These are phyloP conservation scores for Spilarctia lutea DNA, from an alignment of 2,888 invertebrate species.

Conservation along the genomic window DNA sequence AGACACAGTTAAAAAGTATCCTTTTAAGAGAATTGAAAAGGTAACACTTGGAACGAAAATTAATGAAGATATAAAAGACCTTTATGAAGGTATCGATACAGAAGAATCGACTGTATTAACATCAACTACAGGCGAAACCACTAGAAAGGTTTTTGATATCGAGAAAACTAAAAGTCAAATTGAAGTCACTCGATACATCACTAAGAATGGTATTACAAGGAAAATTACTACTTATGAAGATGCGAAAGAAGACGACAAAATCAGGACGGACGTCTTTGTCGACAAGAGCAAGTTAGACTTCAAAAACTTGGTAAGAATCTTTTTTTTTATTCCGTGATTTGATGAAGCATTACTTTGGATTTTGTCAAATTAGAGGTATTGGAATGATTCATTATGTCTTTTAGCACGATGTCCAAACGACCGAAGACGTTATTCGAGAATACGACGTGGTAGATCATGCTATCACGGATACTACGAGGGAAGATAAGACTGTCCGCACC, in stretches of 20 bases:
- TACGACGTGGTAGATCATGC: conserved; percentile 84
- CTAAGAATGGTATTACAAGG: conserved; percentile 80
- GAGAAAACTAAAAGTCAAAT: conserved; percentile 83
- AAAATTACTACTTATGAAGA: conserved; percentile 84
- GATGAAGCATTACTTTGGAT: neutral
- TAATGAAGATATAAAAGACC: conserved; percentile 87
- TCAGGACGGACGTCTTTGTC: conserved; percentile 83
- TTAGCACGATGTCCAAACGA: conserved; percentile 83
- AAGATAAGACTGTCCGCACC: conserved; percentile 78
- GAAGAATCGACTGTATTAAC: conserved; percentile 76
- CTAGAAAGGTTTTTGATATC: conserved; percentile 79
- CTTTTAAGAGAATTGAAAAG: conserved; percentile 82
- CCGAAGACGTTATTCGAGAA: conserved; percentile 79
- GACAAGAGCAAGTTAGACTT: conserved; percentile 84
- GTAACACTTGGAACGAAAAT: conserved; percentile 86
- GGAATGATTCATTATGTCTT: conserved; percentile 49
- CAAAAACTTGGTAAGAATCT: conserved; percentile 81
- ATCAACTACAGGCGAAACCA: conserved; percentile 72
- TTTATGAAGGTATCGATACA: conserved; percentile 80
- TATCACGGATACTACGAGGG: conserved; percentile 79
- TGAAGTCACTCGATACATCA: conserved; percentile 82
- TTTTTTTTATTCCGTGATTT: neutral
- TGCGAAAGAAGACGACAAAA: conserved; percentile 82
- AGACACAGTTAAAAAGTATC: conserved; percentile 83
- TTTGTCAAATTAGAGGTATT: neutral